Base-by-base conservation (phyloP, 2,888 invertebrate species). In the Cerastis leucographa region DNA sequence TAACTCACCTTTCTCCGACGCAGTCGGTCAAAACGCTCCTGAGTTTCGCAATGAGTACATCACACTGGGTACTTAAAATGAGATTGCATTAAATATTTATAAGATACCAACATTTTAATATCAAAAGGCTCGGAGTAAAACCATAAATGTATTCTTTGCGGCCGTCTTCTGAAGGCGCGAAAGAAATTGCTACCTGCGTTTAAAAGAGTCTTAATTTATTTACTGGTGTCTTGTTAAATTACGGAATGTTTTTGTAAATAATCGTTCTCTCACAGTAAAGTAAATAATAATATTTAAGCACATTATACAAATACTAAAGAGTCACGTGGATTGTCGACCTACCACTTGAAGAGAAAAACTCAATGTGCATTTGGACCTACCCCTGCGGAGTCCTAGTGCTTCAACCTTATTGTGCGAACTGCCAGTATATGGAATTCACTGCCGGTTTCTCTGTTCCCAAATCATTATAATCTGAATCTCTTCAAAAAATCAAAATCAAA, bases 51-150 rank as follows among this genome's bases (percentile, higher is more conserved):
- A 89, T 89, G 90, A 91, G 91, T 91, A 92, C 90, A 88, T 86
- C 87, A 86, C 87, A 88, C 85, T 78, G 87, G 84, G 89, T 90
- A 89, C 89, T 90, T 88, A 92, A 92, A 92, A 93, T 89, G 90
- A 92, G 90, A 94, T 94, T 94, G 90, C 93, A 94, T 94, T 93
- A 94, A 92, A 94, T 94, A 93, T 94, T 93, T 94, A 94, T 94
- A 92, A 93, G 92, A 87, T 85, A 86, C 89, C 91, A 90, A 91
- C 91, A 93, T 93, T 93, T 93, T 93, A 92, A 93, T 93, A 94
- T 93, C 92, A 93, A 93, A 93, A 92, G 93, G 88, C 89, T 89
- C 82, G 85, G 91, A 90, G 92, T 92, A 90, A 90, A 88, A 89
- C 87, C 92, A 88, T 90, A 35, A 35, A 91, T 89, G 89, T 91